These are phyloP conservation scores for Tapera naevia DNA, from an alignment of 2,797 vertebrate genomes.

Conservation along the genomic window DNA sequence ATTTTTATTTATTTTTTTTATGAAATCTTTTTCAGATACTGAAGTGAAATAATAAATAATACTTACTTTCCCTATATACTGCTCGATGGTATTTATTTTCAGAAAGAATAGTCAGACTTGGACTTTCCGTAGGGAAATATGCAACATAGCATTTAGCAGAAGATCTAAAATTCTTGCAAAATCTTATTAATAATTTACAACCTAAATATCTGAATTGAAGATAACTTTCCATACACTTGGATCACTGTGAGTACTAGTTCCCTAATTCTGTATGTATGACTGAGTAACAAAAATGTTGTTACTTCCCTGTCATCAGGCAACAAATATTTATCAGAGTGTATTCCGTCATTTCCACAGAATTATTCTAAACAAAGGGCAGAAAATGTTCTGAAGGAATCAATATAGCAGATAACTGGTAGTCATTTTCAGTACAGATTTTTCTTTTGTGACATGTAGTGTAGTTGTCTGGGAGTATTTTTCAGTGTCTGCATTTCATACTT, in stretches of 20 bases:
- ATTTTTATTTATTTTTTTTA: background rate
- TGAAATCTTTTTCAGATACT: background rate
- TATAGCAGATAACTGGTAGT: background rate
- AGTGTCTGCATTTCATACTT: background rate
- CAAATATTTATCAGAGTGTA: background rate
- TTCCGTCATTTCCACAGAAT: background rate
- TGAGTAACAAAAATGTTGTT: background rate
- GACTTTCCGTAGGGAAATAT: background rate
- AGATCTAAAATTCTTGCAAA: background rate
- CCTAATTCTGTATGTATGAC: background rate
- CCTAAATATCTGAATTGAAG: background rate
- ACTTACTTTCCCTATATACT: background rate
- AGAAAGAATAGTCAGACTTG: background rate
- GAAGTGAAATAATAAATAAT: background rate
- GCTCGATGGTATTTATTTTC: background rate
- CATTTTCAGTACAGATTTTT: background rate
- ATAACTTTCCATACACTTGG: background rate
- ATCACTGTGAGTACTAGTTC: background rate
- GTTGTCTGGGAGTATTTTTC: background rate
- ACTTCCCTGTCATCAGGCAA: background rate
- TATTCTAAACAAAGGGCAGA: background rate
- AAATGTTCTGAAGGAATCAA: background rate
- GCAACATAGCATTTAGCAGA: background rate
- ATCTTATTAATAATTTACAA: background rate
- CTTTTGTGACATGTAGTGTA: background rate